Evolutionary conservation across 2,888 invertebrate genomes (phyloP), one percentile per base, ranked within the genome.

Genomic region (Dysmachus trigonus): DNA sequence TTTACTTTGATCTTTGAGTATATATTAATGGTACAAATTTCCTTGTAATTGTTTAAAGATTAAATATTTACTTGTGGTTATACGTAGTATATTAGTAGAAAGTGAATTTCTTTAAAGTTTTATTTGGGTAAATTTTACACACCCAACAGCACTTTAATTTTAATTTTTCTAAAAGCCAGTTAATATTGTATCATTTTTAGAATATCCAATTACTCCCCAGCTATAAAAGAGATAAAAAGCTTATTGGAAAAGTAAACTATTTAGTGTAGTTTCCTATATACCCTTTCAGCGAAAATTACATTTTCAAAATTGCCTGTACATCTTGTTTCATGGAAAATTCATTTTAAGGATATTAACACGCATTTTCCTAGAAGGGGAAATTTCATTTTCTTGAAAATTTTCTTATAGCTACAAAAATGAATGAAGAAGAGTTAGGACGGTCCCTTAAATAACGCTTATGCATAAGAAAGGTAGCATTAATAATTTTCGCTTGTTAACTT

Each of bases 381-480:
- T 76, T 76, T 18, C 18, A 76, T 76, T 76, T 76, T 18, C 35
- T 18, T 41, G 18, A 41, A 22, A 22, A 35, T 76, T n/a, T 30
- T n/a, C 7, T 74, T 18, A 15, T 74, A 15, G 35, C n/a, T 8
- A 0, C 2, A 33, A 35, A 33, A 18, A 8, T 35, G 31, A 33
- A 72, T 72, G 71, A 33, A 30, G 71, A 33, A 30, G 33, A 74
- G 74, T 76, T 22, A 38, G 41, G 41, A n/a, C 76, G 41, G 41
- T 76, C 76, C 15, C 13, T 41, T 76, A 38, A 76, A 35, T 27
- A 41, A 76, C 38, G 41, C 27, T 76, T 38, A 41, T 41, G 10
- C 18, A 76, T 41, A 76, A 76, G 38, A 76, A 76, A 38, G 38
- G 38, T 22, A 76, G 38, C 76, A 76, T 76, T 76, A 76, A 76